phyloP scores from a whole-genome alignment of 2,888 invertebrate genomes.

The Calliopum simillimum region DNA sequence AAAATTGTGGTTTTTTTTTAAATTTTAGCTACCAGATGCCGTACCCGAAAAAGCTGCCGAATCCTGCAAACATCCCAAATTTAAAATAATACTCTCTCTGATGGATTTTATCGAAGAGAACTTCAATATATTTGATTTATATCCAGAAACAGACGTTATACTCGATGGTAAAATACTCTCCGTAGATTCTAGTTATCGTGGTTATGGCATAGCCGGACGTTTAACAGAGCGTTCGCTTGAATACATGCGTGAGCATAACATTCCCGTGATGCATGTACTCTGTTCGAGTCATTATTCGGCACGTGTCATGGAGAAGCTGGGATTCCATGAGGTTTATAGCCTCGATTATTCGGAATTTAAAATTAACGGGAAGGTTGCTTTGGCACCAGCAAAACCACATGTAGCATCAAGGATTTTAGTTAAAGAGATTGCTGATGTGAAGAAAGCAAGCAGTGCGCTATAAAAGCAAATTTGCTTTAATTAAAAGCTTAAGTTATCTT shows the following conservation, averaged over 20 bases:
- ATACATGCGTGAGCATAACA: conserved; percentile 62
- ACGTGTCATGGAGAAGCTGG: conserved; percentile 76
- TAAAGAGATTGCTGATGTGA: conserved; percentile 64
- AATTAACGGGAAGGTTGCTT: conserved; percentile 74
- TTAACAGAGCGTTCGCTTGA: conserved; percentile 63
- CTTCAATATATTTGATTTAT: conserved; percentile 68
- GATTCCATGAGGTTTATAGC: conserved; percentile 77
- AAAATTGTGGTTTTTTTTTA: neutral
- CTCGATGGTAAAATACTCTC: conserved; percentile 67
- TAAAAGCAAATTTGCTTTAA: neutral
- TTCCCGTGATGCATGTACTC: conserved; percentile 75
- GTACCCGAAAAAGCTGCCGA: conserved; percentile 51
- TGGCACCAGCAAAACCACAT: conserved; percentile 76
- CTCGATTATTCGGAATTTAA: conserved; percentile 75
- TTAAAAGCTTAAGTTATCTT: too few relatives aligned
- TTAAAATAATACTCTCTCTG: conserved; percentile 69
- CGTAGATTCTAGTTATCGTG: conserved; percentile 65
- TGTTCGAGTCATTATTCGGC: conserved; percentile 84
- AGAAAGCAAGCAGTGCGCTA: neutral
- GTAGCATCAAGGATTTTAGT: conserved; percentile 71
- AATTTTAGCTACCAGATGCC: conserved; percentile 42
- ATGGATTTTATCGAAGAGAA: conserved; percentile 68
- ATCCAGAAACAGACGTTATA: conserved; percentile 63
- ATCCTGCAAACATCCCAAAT: conserved; percentile 69
- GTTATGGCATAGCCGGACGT: conserved; percentile 65